Evolutionary conservation across 1,140 invertebrate species (phyloP).

Genomic region (Psix sp.): DNA sequence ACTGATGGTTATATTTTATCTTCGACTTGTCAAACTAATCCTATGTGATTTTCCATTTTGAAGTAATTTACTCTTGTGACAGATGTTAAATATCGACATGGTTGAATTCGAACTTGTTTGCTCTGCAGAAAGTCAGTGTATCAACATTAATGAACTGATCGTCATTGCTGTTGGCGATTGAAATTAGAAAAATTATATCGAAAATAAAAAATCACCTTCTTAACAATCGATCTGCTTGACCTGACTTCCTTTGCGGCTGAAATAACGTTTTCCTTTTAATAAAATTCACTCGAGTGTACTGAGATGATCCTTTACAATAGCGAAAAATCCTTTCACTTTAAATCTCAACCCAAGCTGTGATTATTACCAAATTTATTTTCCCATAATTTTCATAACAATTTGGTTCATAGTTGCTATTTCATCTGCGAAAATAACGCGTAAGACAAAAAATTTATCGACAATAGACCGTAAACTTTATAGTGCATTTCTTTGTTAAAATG

Average conservation of each 20-base stretch:
- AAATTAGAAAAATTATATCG: not conserved
- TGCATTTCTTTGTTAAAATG: too few relatives aligned
- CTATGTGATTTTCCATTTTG: conserved; percentile 51
- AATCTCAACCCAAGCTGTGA: conserved; percentile 23
- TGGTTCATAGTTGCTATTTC: too few relatives aligned
- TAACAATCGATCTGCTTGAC: conserved; percentile 16
- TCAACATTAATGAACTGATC: conserved; percentile 37
- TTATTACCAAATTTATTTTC: conserved; percentile 42
- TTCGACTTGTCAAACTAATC: conserved; percentile 38
- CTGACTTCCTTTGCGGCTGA: conserved; percentile 24
- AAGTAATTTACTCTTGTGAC: conserved; percentile 35
- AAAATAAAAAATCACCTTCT: not conserved
- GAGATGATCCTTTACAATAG: conserved; percentile 30
- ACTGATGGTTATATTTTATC: conserved; percentile 29
- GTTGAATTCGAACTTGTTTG: conserved; percentile 53
- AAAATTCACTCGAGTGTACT: conserved; percentile 42
- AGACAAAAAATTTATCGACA: too few relatives aligned
- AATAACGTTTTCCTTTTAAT: conserved; percentile 46
- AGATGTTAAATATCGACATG: conserved; percentile 43
- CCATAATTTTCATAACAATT: conserved; percentile 36
- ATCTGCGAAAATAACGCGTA: too few relatives aligned
- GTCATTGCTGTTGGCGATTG: not conserved
- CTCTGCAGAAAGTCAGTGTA: conserved; percentile 17
- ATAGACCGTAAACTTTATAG: too few relatives aligned
- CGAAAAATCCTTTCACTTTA: conserved; percentile 36